These are phyloP conservation scores for Danaus melanippus DNA, from an alignment of 1,140 invertebrate genomes.

Conservation along the genomic window DNA sequence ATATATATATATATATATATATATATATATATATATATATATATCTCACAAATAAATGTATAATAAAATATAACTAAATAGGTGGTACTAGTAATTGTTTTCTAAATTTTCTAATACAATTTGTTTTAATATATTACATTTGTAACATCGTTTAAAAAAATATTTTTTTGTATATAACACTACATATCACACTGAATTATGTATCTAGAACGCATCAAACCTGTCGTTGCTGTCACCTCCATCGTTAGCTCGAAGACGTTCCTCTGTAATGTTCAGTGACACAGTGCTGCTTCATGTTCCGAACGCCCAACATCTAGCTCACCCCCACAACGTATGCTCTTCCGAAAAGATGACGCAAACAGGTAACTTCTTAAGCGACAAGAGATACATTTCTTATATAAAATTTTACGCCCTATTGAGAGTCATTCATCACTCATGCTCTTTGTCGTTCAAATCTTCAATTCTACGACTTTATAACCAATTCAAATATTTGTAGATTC, in stretches of 20 bases:
- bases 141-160: too few species aligned
- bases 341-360: constrained; percentile 92
- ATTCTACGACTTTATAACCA: constrained; percentile 23
- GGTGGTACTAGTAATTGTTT: too few species aligned
- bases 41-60: too few species aligned
- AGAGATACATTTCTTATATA: constrained; percentile 4
- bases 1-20: too few species aligned
- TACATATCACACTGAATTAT: constrained; percentile 5
- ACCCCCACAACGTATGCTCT: constrained; percentile 80
- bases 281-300: constrained; percentile 82
- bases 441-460: constrained; percentile 3
- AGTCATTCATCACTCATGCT: constrained; percentile 7
- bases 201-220: constrained; percentile 61
- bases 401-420: constrained; percentile 6
- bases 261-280: constrained; percentile 91
- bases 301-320: constrained; percentile 55
- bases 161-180: too few species aligned
- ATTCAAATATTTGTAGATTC: constrained; percentile 65
- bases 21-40: too few species aligned
- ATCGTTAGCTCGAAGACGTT: constrained; percentile 77
- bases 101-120: too few species aligned
- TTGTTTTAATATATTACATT: too few species aligned
- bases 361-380: constrained; percentile 57
- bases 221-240: constrained; percentile 76
- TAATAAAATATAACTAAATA: too few species aligned